A percentile compares a stretch with the other conserved stretches of the same genome.
phyloP scores from a whole-genome alignment of 2,113 vertebrate species.

The Gobio gobio region DNA sequence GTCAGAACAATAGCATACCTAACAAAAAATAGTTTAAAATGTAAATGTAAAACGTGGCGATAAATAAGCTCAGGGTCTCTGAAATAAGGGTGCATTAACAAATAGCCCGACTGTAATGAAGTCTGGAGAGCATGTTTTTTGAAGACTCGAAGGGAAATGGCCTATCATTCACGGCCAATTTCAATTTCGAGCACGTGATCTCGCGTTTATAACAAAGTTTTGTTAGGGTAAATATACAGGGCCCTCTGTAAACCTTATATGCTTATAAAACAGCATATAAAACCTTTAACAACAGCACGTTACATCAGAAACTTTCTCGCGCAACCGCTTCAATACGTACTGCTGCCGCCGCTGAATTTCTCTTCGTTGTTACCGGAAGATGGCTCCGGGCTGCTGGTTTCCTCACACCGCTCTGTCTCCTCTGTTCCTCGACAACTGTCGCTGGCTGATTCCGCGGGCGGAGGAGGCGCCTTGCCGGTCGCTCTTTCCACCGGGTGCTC shows the following conservation, averaged over 20 bases:
- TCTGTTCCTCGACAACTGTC: constrained; percentile 79
- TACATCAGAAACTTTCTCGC: constrained; percentile 83
- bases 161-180: constrained; percentile 98
- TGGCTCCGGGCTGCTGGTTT: constrained; percentile 94
- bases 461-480: constrained; percentile 79
- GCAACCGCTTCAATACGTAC: constrained; percentile 88
- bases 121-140: constrained; percentile 29
- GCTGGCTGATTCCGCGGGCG: constrained; percentile 83
- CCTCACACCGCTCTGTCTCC: constrained; percentile 80
- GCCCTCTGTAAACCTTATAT: constrained; percentile 98
- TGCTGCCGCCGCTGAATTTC: constrained; percentile 86
- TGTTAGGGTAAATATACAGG: constrained; percentile 95
- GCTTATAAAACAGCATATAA: constrained; percentile 99
- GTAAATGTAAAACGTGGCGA: neutral
- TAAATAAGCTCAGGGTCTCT: neutral
- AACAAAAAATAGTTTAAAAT: neutral
- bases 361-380: constrained; percentile 96
- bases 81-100: neutral
- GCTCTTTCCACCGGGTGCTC: constrained; percentile 85
- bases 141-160: constrained; percentile 71
- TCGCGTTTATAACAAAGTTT: constrained; percentile 98
- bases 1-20: neutral
- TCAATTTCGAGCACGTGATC: constrained; percentile 99
- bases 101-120: constrained; percentile 31
- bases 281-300: constrained; percentile 93